Evolutionary conservation across 1,140 invertebrate genomes (phyloP).

Genomic region (Mercenaria mercenaria): DNA sequence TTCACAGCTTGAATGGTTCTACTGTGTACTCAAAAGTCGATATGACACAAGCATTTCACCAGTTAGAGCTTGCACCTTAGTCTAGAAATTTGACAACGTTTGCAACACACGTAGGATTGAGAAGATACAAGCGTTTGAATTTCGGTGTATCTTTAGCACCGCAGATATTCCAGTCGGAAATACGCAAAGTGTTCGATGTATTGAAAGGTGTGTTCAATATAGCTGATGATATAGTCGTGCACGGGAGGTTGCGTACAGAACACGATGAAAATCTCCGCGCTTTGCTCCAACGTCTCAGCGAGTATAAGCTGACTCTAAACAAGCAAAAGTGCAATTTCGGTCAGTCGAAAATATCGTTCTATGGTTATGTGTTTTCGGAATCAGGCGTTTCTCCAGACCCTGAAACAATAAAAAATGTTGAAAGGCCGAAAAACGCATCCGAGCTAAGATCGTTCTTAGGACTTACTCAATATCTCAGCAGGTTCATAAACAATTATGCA

Average conservation of each 20-base stretch:
- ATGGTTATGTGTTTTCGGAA: background rate
- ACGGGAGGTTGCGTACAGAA: background rate
- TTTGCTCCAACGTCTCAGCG: background rate
- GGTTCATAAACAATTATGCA: background rate
- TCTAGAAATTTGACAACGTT: constrained; percentile 45
- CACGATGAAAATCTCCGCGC: constrained; percentile 22
- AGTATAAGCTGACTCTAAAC: constrained; percentile 53
- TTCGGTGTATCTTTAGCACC: constrained; percentile 42
- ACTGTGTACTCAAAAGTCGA: constrained; percentile 71
- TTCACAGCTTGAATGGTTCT: constrained; percentile 67
- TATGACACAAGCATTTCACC: constrained; percentile 70
- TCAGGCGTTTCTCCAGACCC: background rate
- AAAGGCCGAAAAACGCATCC: background rate
- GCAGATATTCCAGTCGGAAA: constrained; percentile 55
- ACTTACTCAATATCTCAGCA: background rate
- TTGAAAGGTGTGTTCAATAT: background rate
- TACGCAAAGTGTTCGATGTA: background rate
- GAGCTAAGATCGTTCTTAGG: background rate
- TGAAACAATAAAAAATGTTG: background rate
- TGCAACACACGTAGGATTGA: background rate
- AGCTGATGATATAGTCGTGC: background rate
- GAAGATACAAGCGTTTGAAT: constrained; percentile 42
- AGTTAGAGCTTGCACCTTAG: constrained; percentile 68
- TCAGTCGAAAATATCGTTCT: background rate
- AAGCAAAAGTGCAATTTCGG: constrained; percentile 55